Conservation (phyloP, 2,888 invertebrate species). For the Exocentrus adspersus region DNA sequence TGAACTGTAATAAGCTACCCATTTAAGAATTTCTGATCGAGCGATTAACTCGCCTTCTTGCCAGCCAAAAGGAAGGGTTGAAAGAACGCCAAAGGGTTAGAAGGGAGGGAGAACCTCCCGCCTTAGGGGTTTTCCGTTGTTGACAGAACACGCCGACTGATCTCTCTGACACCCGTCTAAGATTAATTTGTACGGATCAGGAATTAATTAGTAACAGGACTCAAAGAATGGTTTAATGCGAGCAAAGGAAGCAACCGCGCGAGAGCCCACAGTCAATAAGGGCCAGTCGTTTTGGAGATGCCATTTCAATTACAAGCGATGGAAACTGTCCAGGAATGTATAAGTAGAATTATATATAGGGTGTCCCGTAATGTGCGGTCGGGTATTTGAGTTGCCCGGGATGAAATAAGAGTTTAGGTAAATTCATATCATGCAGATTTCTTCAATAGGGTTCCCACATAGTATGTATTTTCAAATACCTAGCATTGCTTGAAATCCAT, state of each 20-base stretch:
- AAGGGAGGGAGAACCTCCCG: constrained; percentile 10
- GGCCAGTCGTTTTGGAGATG: neutral
- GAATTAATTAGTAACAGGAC: constrained; percentile 45
- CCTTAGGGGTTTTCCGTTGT: constrained; percentile 30
- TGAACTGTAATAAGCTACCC: no score
- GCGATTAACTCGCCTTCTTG: neutral
- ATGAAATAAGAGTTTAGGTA: no score
- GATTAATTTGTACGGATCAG: constrained; percentile 45
- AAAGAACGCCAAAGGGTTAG: neutral
- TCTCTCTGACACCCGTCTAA: constrained; percentile 30
- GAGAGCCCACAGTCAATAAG: constrained; percentile 32
- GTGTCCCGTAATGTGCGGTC: no score
- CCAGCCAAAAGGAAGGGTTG: neutral
- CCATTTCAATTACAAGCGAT: neutral
- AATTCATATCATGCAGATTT: no score
- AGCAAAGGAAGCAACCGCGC: constrained; percentile 44
- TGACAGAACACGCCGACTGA: constrained; percentile 33
- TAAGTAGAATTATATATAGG: no score
- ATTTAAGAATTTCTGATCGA: neutral
- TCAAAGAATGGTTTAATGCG: constrained; percentile 45
- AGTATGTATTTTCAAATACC: no score
- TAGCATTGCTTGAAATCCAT: no score
- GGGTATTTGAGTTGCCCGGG: no score
- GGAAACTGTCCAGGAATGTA: neutral
- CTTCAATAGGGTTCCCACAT: no score